Base-by-base conservation (phyloP, 2,888 invertebrate genomes). In the Volucella zonaria region DNA sequence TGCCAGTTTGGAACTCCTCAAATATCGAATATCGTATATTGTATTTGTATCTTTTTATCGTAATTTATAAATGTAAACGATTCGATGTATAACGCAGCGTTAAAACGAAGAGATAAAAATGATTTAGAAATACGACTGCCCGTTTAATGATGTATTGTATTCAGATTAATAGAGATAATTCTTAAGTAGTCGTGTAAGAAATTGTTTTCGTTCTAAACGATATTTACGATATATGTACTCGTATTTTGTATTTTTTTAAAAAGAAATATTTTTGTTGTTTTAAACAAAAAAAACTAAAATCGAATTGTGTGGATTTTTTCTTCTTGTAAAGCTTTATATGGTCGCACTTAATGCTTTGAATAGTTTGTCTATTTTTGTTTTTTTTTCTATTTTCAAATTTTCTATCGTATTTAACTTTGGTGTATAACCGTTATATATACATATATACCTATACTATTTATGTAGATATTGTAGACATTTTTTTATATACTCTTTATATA, bases 391-490 rank as follows among this genome's bases (percentile, higher is more conserved):
- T 59, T 58, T 71, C 18, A 40, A 45, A 58, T 61, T 40, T 71
- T 64, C 47, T 51, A 66, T 58, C 61, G 31, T 56, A 68, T 71
- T 58, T 51, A 64, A 56, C 40, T 40, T n/a, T 68, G 54, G 61
- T 45, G 61, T 62, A 54, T 62, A 73, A 59, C 31, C 43, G 51
- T 71, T 54, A 68, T 15, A 68, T 56, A 23, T 23, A 10, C 18
- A 12, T 54, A n/a, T n/a, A n/a, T 54, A 23, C 23, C 15, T 18
- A 62, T 56, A 40, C 56, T 67, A 68, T 64, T 14, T 56, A 58
- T 76, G 71, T 78, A 82, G 82, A 78, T 82, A 82, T 78, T 62
- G 62, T 74, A 66, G 71, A 14, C 15, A 45, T 82, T 71, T 82
- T 81, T 67, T 9, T 54, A 54, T 23, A 23, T 23, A 23, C 2